Percentiles rank a stretch among this genome's conserved stretches.
phyloP scores from a whole-genome alignment of 1,140 invertebrate species.

The Heliconius hermathena region DNA sequence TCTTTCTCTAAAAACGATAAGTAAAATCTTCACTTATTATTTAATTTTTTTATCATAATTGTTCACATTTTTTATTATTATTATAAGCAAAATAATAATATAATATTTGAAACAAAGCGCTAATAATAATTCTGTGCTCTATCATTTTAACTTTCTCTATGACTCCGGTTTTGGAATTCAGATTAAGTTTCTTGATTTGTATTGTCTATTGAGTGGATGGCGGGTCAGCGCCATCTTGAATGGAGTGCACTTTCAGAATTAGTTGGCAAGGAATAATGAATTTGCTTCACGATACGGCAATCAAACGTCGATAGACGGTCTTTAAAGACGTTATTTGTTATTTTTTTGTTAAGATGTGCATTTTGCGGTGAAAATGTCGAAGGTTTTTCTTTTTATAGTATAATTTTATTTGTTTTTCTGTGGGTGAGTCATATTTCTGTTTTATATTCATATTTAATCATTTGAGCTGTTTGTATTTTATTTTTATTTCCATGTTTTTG shows the following conservation, averaged over 20 bases:
- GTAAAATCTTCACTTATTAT: too few species aligned
- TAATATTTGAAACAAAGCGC: neutral
- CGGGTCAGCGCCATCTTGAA: constrained; percentile 54
- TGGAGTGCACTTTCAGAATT: constrained; percentile 60
- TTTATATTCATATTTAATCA: neutral
- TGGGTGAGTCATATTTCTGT: neutral
- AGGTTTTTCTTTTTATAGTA: neutral
- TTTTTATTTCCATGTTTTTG: too few species aligned
- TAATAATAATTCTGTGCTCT: constrained; percentile 4
- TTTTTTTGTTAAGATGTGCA: neutral
- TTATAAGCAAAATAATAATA: neutral
- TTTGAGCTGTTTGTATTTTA: too few species aligned
- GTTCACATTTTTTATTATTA: neutral
- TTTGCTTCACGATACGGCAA: constrained; percentile 36
- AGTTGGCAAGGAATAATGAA: constrained; percentile 50
- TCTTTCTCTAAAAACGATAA: too few species aligned
- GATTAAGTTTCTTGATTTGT: constrained; percentile 61
- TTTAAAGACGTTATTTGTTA: neutral
- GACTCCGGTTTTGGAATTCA: constrained; percentile 59
- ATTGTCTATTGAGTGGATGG: constrained; percentile 58
- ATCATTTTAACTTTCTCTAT: constrained; percentile 54
- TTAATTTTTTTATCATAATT: neutral
- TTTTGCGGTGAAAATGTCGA: neutral
- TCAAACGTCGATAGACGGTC: constrained; percentile 26
- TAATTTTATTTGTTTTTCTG: neutral